Conservation (phyloP, 2,888 invertebrate species). For the Dicyrtoma fusca region DNA sequence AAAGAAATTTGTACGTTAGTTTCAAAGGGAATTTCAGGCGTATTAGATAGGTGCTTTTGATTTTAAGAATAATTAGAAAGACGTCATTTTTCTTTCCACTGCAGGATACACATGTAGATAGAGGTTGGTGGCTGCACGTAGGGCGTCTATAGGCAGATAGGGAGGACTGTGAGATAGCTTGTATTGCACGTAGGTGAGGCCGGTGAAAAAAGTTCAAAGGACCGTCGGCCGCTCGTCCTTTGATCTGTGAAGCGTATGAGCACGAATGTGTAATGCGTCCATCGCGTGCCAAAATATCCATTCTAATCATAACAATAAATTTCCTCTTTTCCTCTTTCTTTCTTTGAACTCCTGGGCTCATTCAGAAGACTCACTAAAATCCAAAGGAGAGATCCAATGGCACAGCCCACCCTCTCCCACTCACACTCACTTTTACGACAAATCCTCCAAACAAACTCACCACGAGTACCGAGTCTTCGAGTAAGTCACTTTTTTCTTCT, state of each 20-base stretch:
- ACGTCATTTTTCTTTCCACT: no score
- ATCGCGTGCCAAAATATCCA: constrained; percentile 57
- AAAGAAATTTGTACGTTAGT: no score
- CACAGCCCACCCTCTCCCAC: neutral
- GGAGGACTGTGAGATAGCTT: neutral
- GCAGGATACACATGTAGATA: no score
- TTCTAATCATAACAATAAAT: constrained; percentile 56
- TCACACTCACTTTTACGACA: constrained; percentile 10
- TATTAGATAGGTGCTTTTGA: no score
- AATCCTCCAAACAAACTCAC: neutral
- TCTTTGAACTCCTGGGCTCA: constrained; percentile 10
- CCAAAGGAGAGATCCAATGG: neutral
- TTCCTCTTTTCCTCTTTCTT: constrained; percentile 34
- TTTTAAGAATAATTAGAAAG: no score
- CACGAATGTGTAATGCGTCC: constrained; percentile 55
- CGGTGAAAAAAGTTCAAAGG: constrained; percentile 52
- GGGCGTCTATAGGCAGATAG: no score
- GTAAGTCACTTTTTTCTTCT: no score
- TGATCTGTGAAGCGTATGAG: constrained; percentile 56
- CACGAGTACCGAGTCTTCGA: neutral
- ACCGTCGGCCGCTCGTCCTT: constrained; percentile 52
- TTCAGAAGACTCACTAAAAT: no score
- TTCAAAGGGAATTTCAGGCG: no score
- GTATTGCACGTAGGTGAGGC: constrained; percentile 36
- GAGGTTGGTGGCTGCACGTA: no score